Base-by-base conservation (phyloP, 2,888 invertebrate genomes). In the Agonopterix heracliana region DNA sequence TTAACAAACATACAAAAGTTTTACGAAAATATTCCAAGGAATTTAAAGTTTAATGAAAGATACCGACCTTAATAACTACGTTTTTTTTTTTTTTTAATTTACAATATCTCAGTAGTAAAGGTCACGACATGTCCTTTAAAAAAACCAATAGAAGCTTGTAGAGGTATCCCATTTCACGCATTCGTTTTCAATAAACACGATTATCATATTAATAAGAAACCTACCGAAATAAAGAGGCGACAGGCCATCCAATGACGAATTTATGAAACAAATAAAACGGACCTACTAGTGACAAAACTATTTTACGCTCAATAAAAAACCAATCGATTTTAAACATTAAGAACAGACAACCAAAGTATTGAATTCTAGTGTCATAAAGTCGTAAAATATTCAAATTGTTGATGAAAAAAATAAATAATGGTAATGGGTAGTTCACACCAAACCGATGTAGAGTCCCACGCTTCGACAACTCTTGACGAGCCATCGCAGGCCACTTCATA, bases 361-460 rank as follows among this genome's bases (percentile, higher is more conserved):
- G 26, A 26, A 26, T 26, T 26, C 26, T 26, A 26, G 26, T 26
- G 26, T 26, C 26, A 26, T 26, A 26, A 26, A 26, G 26, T 26
- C 26, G 26, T 80, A 79, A 78, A 78, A 74, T 73, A 66, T 74
- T 67, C 58, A 64, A 68, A 69, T 63, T 54, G 61, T 60, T 53
- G 67, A 77, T 72, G 11, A 71, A 70, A 80, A 79, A 70, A 74
- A 81, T 78, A 80, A 82, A 77, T 75, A 71, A 79, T 76, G 72
- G 64, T 76, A 70, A 80, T 77, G 64, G 64, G 60, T 61, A 69
- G 78, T 81, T 83, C 81, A 81, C 81, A 80, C 81, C 69, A 67
- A 63, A 61, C 62, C 67, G 70, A 66, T 61, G 65, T 57, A 52
- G 54, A 68, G 66, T 79, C 81, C 74, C 79, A 80, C 80, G 79